A percentile compares a stretch with the other conserved stretches of the same genome.
Conservation (phyloP, 2,113 vertebrate species). For the Cyprinodon tularosa region DNA sequence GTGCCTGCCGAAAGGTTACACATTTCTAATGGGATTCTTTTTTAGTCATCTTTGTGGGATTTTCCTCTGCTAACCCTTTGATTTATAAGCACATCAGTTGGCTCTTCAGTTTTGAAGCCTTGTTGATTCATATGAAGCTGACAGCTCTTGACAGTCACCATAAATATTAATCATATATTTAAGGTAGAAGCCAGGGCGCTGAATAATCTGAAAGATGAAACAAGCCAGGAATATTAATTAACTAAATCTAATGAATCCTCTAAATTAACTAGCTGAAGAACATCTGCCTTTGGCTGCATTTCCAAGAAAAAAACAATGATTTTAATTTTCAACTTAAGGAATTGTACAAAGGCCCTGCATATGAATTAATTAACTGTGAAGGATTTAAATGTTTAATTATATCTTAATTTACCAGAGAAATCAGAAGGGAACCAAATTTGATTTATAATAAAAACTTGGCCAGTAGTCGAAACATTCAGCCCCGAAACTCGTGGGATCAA, state of each 20-base stretch:
- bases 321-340: neutral
- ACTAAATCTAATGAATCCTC: constrained; percentile 49
- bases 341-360: constrained; percentile 5
- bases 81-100: constrained; percentile 62
- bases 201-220: constrained; percentile 56
- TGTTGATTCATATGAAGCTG: constrained; percentile 65
- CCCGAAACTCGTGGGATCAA: constrained; percentile 39
- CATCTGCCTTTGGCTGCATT: neutral
- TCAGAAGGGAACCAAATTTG: constrained; percentile 27
- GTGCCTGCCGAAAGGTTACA: constrained; percentile 56
- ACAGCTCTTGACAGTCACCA: constrained; percentile 60
- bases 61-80: constrained; percentile 38
- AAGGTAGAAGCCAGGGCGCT: constrained; percentile 41
- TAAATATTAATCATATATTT: constrained; percentile 73
- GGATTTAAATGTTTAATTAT: constrained; percentile 35
- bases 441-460: constrained; percentile 26
- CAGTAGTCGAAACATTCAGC: neutral
- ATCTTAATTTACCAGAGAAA: constrained; percentile 40
- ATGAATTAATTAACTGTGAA: constrained; percentile 14
- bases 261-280: constrained; percentile 22
- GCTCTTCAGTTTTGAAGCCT: constrained; percentile 53
- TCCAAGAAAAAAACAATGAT: neutral
- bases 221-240: constrained; percentile 60
- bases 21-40: constrained; percentile 55
- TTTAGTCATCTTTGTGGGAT: constrained; percentile 54